Base-by-base conservation (phyloP, 1,140 invertebrate genomes). In the Leptinotarsa lineolata region DNA sequence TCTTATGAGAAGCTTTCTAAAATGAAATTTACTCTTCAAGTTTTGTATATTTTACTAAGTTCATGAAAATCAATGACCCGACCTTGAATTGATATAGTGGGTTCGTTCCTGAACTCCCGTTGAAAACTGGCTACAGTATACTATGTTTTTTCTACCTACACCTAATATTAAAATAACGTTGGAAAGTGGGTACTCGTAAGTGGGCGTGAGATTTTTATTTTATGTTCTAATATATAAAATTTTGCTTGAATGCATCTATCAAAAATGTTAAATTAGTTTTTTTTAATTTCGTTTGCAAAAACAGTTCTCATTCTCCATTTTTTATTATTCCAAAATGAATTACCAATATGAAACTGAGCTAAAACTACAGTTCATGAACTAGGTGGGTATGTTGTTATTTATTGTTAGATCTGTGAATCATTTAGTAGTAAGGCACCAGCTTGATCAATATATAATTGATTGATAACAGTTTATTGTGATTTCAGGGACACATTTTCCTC, bases 41-140 rank as follows among this genome's bases (percentile, higher is more conserved):
- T 16, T 66, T 66, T 39, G 30, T 46, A 68, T 45, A 20, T 20
- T 68, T 54, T 13, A 44, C n/a, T 45, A 48, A 13, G 16, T 68
- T 68, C 48, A 58, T 45, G 48, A 68, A 68, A 68, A 68, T 68
- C 67, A 54, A 68, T 68, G 67, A 68, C 67, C 67, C 48, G 67
- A 68, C 67, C 67, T 68, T 68, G 67, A 68, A 58, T 46, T 46
- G 54, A 68, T 54, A 45, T 21, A 21, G 67, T 54, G 24, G 67
- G 44, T 46, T 46, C 18, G 22, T 24, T 46, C 67, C 67, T 46
- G 45, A 68, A 68, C 39, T 66, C 64, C 24, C 22, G 67, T 48
- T 46, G 24, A 68, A 68, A 45, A 45, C 67, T 68, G 67, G 67
- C 67, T 68, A 68, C 48, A 68, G 20, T 66, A 39, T 54, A 54